Evolutionary conservation across 2,797 vertebrate genomes (phyloP).

Genomic region (Microctenopoma stevenorrisi): DNA sequence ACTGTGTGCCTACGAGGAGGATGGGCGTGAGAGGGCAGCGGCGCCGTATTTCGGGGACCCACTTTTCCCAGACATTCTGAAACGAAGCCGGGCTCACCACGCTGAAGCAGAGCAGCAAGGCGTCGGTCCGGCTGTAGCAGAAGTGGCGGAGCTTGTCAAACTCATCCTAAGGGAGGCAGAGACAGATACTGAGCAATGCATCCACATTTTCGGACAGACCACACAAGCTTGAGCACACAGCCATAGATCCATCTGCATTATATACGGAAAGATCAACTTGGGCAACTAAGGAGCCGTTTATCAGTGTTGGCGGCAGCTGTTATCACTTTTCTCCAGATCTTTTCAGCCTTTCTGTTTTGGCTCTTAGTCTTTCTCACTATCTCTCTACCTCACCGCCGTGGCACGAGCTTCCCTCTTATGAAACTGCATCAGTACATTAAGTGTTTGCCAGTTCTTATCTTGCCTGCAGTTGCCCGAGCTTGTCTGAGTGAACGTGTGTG

Average conservation of each 20-base stretch:
- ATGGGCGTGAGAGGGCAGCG: conserved; percentile 86
- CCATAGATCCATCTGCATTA: conserved; percentile 47
- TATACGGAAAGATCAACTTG: conserved; percentile 49
- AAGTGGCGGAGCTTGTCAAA: conserved; percentile 90
- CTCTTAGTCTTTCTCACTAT: neutral
- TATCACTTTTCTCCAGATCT: conserved; percentile 47
- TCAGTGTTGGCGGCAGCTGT: conserved; percentile 45
- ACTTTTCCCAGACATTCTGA: conserved; percentile 90
- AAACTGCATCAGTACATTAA: conserved; percentile 61
- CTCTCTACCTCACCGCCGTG: conserved; percentile 12
- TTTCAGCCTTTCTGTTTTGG: conserved; percentile 14
- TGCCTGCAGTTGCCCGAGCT: conserved; percentile 67
- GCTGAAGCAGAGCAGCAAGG: conserved; percentile 89
- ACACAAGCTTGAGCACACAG: conserved; percentile 12
- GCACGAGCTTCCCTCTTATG: conserved; percentile 41
- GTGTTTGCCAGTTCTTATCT: conserved; percentile 64
- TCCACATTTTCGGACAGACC: conserved; percentile 10
- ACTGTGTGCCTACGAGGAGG: conserved; percentile 90
- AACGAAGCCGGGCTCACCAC: conserved; percentile 90
- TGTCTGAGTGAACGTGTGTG: conserved; percentile 36
- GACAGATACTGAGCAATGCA: conserved; percentile 7
- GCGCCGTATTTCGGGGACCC: conserved; percentile 87
- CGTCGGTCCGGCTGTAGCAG: conserved; percentile 88
- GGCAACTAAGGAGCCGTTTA: conserved; percentile 57
- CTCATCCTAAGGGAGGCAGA: conserved; percentile 82